Percentiles rank a stretch among this genome's conserved stretches.
Conservation (phyloP, 2,888 invertebrate species). For the Andrena marginata region DNA sequence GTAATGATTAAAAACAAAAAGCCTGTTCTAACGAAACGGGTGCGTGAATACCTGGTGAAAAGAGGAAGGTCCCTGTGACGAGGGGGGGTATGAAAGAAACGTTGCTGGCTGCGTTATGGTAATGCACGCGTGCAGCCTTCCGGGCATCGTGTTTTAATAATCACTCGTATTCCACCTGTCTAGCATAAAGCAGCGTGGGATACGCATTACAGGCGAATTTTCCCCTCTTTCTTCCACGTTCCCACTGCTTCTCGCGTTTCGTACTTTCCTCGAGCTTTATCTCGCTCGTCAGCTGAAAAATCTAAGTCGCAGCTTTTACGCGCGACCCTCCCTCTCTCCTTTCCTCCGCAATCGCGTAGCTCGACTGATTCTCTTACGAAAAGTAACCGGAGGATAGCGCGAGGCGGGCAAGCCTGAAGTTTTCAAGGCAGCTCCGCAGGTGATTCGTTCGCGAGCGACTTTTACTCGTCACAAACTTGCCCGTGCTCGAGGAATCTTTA, state of each 20-base stretch:
- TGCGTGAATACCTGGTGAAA: neutral
- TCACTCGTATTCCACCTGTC: conserved; percentile 38
- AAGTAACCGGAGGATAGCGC: conserved; percentile 1
- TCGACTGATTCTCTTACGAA: conserved; percentile 1
- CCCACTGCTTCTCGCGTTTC: neutral
- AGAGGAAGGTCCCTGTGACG: neutral
- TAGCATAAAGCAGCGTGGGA: conserved; percentile 18
- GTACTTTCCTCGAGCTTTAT: neutral
- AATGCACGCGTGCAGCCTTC: conserved; percentile 4
- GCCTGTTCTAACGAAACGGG: neutral
- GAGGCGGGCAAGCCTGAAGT: neutral
- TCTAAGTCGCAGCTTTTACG: conserved; percentile 32
- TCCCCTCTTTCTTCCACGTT: neutral
- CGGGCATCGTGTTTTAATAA: conserved; percentile 58
- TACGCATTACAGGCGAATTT: conserved; percentile 18
- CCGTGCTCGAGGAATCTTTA: neutral
- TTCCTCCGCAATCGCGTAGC: neutral
- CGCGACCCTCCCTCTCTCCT: conserved; percentile 17
- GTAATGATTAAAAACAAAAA: conserved; percentile 32
- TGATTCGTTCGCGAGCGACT: conserved; percentile 3
- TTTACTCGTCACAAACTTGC: neutral
- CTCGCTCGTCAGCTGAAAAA: neutral
- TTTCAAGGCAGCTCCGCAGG: neutral
- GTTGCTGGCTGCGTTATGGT: conserved; percentile 38
- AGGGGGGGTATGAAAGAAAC: conserved; percentile 51